Evolutionary conservation across 30 jellyfish, hydroid and myxozoan species (phyloP).

Genomic region (Cassiopea andromeda): DNA sequence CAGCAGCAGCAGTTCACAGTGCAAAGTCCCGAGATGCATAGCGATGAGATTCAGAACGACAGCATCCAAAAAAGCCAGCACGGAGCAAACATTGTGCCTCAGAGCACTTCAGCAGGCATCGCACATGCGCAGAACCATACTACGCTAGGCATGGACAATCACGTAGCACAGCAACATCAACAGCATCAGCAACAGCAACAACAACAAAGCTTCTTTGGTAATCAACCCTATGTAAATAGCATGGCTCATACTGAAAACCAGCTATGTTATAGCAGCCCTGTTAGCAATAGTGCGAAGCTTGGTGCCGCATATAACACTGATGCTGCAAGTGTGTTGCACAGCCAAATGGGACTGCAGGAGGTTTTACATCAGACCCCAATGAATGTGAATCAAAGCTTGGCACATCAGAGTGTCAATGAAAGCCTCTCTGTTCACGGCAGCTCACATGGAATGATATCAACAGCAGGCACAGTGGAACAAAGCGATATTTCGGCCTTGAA

Average conservation of each 20-base stretch:
- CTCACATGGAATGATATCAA: neutral
- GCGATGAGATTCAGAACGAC: neutral
- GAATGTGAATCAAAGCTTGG: neutral
- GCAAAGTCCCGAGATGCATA: neutral
- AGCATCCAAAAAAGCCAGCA: neutral
- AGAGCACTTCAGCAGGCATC: neutral
- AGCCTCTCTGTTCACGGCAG: neutral
- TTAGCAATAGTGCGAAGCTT: neutral
- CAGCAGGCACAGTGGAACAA: neutral
- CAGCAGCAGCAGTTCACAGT: neutral
- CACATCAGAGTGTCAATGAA: neutral
- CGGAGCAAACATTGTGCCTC: neutral
- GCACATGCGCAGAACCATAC: conserved; percentile 7
- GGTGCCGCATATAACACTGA: neutral
- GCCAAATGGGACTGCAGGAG: conserved; percentile 14
- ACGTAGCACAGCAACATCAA: conserved; percentile 1
- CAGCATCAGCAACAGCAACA: neutral
- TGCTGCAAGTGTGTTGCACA: neutral
- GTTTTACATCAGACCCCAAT: conserved; percentile 6
- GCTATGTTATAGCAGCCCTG: neutral
- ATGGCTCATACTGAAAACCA: neutral
- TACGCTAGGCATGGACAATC: neutral
- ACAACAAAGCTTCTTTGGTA: neutral
- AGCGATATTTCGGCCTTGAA: neutral
- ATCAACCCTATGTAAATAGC: conserved; percentile 4